Base-by-base conservation (phyloP, 2,888 invertebrate species). In the Biston betularia region DNA sequence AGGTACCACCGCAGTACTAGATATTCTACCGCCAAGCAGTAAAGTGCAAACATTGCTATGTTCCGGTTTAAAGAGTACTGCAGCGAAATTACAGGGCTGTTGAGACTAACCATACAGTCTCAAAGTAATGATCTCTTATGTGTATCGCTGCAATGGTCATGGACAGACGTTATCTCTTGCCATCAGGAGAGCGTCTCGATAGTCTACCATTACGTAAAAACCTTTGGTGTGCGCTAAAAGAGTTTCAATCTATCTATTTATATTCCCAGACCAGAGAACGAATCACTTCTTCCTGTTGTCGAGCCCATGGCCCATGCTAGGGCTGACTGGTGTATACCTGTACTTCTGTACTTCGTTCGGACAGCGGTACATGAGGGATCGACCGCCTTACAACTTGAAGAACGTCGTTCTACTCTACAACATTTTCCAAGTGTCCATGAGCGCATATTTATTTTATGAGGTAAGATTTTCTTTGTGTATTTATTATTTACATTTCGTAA, bases 361-460 rank as follows among this genome's bases (percentile, higher is more conserved):
- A 3, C 96, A 96, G 1, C 89, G 94, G 63, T 92, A 94, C 70
- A 96, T 96, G 96, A 94, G 94, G 73, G 94, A 95, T n/a, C 60
- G 77, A 8, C 66, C 61, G 49, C 69, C 83, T 0, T 80, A 60
- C 63, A 49, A 76, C 0, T 14, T 83, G 10, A 74, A 75, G 64
- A 59, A 48, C 1, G 49, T 65, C 0, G 68, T 79, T 0, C 70
- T 72, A 63, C 1, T 69, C 1, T 79, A 75, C 35, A 79, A 79
- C 11, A 24, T 74, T 6, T 73, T 71, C 53, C 79, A 79, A 74
- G 57, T 79, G 46, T 0, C 69, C 3, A 44, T 78, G 0, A 79
- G 71, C 55, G 0, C 56, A n/a, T 73, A 38, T 59, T 15, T 79
- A 14, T 55, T 72, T 10, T 45, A 56, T 40, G 63, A 65, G 75